Base-by-base conservation (phyloP, 2,888 invertebrate genomes). In the Thera britannica region DNA sequence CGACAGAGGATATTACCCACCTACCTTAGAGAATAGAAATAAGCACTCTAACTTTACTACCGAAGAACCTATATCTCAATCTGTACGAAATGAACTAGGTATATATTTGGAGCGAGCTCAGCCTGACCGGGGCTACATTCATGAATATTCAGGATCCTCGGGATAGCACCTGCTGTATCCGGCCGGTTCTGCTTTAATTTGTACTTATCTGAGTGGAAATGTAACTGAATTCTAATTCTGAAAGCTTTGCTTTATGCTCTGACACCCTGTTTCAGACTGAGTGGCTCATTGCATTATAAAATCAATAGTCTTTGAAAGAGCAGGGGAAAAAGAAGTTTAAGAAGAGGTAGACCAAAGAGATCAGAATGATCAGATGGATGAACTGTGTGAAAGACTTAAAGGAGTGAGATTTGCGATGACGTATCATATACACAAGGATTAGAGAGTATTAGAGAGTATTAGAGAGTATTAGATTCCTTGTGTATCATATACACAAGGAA, bases 71-170 rank as follows among this genome's bases (percentile, higher is more conserved):
- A 52, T 8, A 57, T 67, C 54, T 49, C 58, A 56, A 67, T 56
- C 49, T 38, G 49, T 51, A 54, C 11, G 56, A 59, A 12, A 55
- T 41, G 46, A 36, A 58, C 44, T 61, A n/a, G n/a, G n/a, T n/a
- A 58, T 61, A 56, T 48, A 55, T 62, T 67, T 55, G 12, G 49
- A 61, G 64, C 34, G 12, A 23, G 46, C 58, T 23, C 64, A 34
- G 54, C 55, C 54, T 46, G 38, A 58, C 48, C 23, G 38, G 49
- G 62, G 65, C 57, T 35, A 49, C 38, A 49, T 11, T 58, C 68
- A 68, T 68, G 65, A 68, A 68, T 68, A 68, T 68, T 68, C 68
- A 65, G 54, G 61, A 55, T 55, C 36, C 48, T 54, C n/a, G 48
- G 48, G 46, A 58, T 34, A 54, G 56, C 46, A 58, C 65, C 41